phyloP scores from a whole-genome alignment of 1,140 invertebrate genomes.

The Drosophila ohnishii region DNA sequence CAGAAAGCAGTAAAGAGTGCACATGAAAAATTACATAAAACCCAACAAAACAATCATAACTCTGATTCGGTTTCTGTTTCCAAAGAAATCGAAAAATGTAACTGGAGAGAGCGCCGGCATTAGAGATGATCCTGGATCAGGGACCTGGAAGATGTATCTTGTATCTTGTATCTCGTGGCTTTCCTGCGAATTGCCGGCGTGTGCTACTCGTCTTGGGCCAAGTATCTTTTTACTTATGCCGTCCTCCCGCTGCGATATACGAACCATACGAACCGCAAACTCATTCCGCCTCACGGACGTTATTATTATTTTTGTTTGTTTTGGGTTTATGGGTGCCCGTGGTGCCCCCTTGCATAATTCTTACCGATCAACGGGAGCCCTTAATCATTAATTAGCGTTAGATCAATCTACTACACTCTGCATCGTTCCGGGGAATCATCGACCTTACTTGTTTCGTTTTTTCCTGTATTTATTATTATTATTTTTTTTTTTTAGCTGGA shows the following conservation, averaged over 20 bases:
- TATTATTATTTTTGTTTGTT: conserved; percentile 42
- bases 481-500: conserved; percentile 1
- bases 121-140: conserved; percentile 22
- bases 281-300: conserved; percentile 51
- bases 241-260: conserved; percentile 56
- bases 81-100: conserved; percentile 62
- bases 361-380: conserved; percentile 44
- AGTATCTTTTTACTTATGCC: conserved; percentile 6
- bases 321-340: conserved; percentile 14
- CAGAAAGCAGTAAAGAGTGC: conserved; percentile 18
- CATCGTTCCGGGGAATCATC: conserved; percentile 14
- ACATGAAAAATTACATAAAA: conserved; percentile 72
- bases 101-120: conserved; percentile 31
- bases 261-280: conserved; percentile 70
- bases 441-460: not conserved
- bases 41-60: conserved; percentile 39
- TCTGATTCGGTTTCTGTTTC: conserved; percentile 40
- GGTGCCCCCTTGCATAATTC: conserved; percentile 60
- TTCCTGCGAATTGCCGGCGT: conserved; percentile 67
- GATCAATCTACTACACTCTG: conserved; percentile 41
- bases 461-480: not conserved
- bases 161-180: conserved; percentile 29
- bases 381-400: conserved; percentile 74
- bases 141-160: not conserved
- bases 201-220: conserved; percentile 60